A percentile compares a stretch with the other conserved stretches of the same genome.
These are phyloP conservation scores for Nasua narica DNA, from an alignment of 2,797 vertebrate species.

Conservation along the genomic window DNA sequence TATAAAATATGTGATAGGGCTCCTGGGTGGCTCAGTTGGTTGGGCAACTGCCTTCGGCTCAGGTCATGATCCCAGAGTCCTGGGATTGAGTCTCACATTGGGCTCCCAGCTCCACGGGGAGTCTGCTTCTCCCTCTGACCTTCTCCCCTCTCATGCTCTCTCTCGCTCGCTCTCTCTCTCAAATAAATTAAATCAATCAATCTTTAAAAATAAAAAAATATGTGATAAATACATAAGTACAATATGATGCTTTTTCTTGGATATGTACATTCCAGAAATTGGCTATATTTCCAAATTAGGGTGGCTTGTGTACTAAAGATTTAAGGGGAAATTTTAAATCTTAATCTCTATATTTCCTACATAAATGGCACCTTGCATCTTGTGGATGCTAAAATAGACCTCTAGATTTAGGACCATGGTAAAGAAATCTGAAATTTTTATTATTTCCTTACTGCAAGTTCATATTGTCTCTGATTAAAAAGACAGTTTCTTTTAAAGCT, in stretches of 20 bases:
- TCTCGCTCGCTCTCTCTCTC: no score
- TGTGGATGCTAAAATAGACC: neutral
- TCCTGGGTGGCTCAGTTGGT: no score
- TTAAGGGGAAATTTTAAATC: conserved; percentile 4
- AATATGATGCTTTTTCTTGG: neutral
- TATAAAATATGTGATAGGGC: neutral
- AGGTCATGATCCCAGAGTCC: no score
- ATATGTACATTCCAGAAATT: conserved; percentile 3
- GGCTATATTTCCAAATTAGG: conserved; percentile 31
- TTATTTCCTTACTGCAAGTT: neutral
- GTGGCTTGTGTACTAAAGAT: neutral
- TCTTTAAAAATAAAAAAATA: no score
- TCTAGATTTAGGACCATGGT: neutral
- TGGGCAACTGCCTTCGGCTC: no score
- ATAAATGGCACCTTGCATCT: neutral
- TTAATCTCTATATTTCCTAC: neutral
- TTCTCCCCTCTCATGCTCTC: no score
- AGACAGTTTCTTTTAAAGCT: neutral
- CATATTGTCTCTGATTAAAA: neutral
- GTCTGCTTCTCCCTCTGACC: no score
- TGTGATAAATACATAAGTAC: neutral
- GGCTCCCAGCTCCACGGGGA: no score
- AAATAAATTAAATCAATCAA: no score
- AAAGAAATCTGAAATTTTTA: neutral
- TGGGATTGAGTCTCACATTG: no score